phyloP scores from a whole-genome alignment of 1,140 invertebrate genomes.

The Drosophila kanapiae region DNA sequence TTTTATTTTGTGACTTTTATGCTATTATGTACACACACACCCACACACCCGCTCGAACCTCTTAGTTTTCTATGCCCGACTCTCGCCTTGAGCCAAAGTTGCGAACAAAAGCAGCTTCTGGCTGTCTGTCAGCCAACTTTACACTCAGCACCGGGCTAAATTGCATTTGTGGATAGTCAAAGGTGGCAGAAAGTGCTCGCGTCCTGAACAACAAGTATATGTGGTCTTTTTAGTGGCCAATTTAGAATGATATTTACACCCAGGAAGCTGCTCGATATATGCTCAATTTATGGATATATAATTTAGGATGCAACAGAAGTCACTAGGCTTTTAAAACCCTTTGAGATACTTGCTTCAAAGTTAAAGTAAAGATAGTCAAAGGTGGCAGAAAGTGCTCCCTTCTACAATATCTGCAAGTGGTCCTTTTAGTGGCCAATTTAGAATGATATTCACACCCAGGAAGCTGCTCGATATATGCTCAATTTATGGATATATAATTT shows the following conservation, averaged over 20 bases:
- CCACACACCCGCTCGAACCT: neutral
- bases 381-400: neutral
- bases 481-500: too few species aligned
- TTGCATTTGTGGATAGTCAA: neutral
- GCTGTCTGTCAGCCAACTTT: slow-evolving; percentile 53
- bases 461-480: too few species aligned
- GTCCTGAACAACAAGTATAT: neutral
- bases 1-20: slow-evolving; percentile 76
- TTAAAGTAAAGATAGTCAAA: too few species aligned
- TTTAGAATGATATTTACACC: neutral
- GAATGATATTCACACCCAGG: neutral
- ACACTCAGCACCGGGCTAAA: neutral
- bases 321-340: too few species aligned
- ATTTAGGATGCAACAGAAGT: too few species aligned
- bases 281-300: too few species aligned
- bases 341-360: too few species aligned
- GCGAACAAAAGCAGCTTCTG: slow-evolving; percentile 60
- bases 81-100: slow-evolving; percentile 60
- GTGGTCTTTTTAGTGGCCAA: neutral
- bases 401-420: neutral
- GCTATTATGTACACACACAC: slow-evolving; percentile 25
- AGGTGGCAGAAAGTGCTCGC: neutral
- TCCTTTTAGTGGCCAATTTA: neutral
- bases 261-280: too few species aligned
- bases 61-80: slow-evolving; percentile 46